Percentiles rank a stretch among this genome's conserved stretches.
Conservation (phyloP, 2,888 invertebrate genomes). For the Stegana nigrithorax region DNA sequence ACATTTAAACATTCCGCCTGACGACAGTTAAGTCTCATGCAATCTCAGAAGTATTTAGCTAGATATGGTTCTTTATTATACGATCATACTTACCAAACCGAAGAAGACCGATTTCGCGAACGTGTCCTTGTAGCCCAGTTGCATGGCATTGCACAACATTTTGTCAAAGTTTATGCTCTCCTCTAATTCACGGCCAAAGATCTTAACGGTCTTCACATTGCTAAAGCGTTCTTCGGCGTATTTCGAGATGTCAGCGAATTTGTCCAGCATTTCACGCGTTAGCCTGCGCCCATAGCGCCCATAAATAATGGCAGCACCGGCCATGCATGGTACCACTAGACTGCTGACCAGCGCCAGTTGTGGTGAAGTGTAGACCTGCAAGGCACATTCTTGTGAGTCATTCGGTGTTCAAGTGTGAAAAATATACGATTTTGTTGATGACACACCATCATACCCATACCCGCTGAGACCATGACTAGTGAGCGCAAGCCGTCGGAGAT, state of each 20-base stretch:
- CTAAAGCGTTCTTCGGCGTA: slow-evolving; percentile 92
- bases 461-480: slow-evolving; percentile 85
- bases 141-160: slow-evolving; percentile 78
- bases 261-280: slow-evolving; percentile 82
- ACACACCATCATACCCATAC: slow-evolving; percentile 92
- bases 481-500: slow-evolving; percentile 94
- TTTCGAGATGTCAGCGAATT: slow-evolving; percentile 74
- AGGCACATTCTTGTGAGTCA: too few species aligned
- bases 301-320: slow-evolving; percentile 83
- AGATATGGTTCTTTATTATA: too few species aligned
- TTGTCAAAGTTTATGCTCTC: slow-evolving; percentile 79
- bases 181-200: slow-evolving; percentile 86
- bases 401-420: background rate
- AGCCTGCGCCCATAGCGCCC: slow-evolving; percentile 88
- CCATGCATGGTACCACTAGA: slow-evolving; percentile 90
- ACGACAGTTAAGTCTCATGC: too few species aligned
- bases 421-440: background rate
- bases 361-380: slow-evolving; percentile 90
- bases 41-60: too few species aligned
- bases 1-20: too few species aligned
- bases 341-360: slow-evolving; percentile 88
- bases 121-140: slow-evolving; percentile 87
- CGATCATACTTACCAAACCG: slow-evolving; percentile 79
- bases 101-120: slow-evolving; percentile 90
- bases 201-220: slow-evolving; percentile 92